Evolutionary conservation across 1,140 invertebrate species (phyloP).

Genomic region (Varroa destructor): DNA sequence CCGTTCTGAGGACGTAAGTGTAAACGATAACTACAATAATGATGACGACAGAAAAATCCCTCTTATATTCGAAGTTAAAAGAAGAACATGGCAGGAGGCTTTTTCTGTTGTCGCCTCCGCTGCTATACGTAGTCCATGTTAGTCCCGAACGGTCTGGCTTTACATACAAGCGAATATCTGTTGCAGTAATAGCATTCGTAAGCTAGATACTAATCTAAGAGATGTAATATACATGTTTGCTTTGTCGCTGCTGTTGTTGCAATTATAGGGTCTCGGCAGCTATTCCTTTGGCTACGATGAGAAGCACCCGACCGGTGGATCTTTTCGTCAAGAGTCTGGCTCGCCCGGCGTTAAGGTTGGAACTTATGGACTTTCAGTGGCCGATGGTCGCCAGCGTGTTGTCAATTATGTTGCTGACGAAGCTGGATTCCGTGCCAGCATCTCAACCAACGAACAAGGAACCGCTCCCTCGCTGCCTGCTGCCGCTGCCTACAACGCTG

Average conservation of each 20-base stretch:
- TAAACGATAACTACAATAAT: no score
- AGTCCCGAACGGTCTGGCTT: no score
- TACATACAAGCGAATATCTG: no score
- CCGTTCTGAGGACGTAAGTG: conserved; percentile 25
- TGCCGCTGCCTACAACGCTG: conserved; percentile 45
- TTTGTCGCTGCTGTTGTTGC: background rate
- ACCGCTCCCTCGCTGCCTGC: conserved; percentile 44
- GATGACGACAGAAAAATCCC: no score
- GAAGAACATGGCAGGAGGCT: no score
- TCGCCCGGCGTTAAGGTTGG: conserved; percentile 35
- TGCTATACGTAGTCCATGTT: no score
- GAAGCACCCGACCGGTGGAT: conserved; percentile 38
- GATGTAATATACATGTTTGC: background rate
- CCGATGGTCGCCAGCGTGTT: conserved; percentile 36
- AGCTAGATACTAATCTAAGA: no score
- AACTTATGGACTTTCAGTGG: conserved; percentile 35
- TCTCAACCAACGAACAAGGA: conserved; percentile 36
- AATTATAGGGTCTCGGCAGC: conserved; percentile 33
- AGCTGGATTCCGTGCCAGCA: conserved; percentile 36
- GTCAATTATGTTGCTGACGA: conserved; percentile 39
- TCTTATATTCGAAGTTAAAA: no score
- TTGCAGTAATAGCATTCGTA: no score
- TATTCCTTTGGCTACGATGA: conserved; percentile 38
- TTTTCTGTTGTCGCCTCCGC: no score
- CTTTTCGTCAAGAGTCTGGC: conserved; percentile 35